Base-by-base conservation (phyloP, 2,113 vertebrate genomes). In the Donacobius atricapilla region DNA sequence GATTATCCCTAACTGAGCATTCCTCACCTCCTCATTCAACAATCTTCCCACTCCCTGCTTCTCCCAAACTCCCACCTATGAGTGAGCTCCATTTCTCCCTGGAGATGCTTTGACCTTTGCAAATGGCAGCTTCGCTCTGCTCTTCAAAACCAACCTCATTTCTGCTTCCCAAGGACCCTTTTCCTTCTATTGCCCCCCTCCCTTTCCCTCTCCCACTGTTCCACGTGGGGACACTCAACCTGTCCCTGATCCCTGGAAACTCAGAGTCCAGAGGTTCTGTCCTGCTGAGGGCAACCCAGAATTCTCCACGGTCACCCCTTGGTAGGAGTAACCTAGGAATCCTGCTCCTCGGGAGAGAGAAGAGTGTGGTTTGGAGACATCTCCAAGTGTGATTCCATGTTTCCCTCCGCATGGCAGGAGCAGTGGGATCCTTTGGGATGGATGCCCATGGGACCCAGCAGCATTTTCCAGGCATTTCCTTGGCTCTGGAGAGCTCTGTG, bases 71-170 rank as follows among this genome's bases (percentile, higher is more conserved):
- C 42, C 35, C 51, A n/a, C 35, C 42, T 57, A 1, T 17, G 42
- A 6, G 23, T 23, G 50, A 80, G 17, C 75, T 60, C 39, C 61
- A 19, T 11, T 33, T 91, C 30, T 78, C 93, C 80, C 76, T 60
- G 80, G 86, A 75, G 86, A 44, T 16, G 24, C 47, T 90, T 48
- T 86, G 86, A 54, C 71, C 90, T 90, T 93, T 95, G 45, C 79
- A 92, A 80, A 80, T 12, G 37, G 88, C 79, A 94, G 47, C 19
- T 60, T 76, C 12, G 6, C 40, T 92, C 47, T 56, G 66, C 85
- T 83, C 88, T 73, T 72, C 63, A 13, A 54, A 80, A 61, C 77
- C 71, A 30, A 30, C 44, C 51, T 10, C 20, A 3, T 20, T 47
- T 66, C 77, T 82, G 79, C 64, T 84, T 84, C 18, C 70, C 35